Evolutionary conservation across 2,113 vertebrate species (phyloP).

Genomic region (Dicerorhinus sumatrensis): DNA sequence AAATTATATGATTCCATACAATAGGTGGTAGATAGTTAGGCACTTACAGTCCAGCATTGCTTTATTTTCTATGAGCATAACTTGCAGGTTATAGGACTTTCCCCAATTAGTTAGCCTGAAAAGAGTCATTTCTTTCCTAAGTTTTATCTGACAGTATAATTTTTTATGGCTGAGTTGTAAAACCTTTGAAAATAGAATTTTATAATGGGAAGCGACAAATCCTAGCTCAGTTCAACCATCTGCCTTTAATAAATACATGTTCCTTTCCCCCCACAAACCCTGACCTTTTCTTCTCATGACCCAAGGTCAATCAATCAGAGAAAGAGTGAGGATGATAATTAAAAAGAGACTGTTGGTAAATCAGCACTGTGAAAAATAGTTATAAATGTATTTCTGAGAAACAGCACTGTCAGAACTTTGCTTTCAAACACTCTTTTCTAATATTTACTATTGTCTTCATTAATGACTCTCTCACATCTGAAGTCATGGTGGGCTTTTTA

Average conservation of each 20-base stretch:
- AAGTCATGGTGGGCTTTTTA: constrained; percentile 71
- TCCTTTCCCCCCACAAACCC: constrained; percentile 80
- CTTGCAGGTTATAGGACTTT: not conserved
- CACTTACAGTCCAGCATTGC: not conserved
- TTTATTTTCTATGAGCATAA: constrained; percentile 45
- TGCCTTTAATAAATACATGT: constrained; percentile 42
- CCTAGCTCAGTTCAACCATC: not conserved
- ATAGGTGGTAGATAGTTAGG: constrained; percentile 23
- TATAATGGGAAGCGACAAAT: constrained; percentile 44
- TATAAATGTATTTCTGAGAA: constrained; percentile 89
- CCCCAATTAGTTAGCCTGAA: constrained; percentile 26
- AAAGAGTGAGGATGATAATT: not conserved
- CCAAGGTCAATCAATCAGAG: constrained; percentile 84
- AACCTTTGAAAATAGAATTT: constrained; percentile 52
- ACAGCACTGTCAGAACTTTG: constrained; percentile 87
- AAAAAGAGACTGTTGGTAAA: constrained; percentile 70
- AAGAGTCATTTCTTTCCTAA: constrained; percentile 57
- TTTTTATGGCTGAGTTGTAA: constrained; percentile 42
- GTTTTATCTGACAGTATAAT: constrained; percentile 37
- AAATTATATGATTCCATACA: constrained; percentile 31
- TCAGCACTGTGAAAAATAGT: constrained; percentile 86
- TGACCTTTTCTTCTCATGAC: constrained; percentile 90
- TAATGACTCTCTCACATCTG: constrained; percentile 85
- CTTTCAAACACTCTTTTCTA: constrained; percentile 92
- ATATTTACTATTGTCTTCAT: constrained; percentile 90